Evolutionary conservation across 2,797 vertebrate genomes (phyloP), one percentile per base, ranked within the genome.

Genomic region (Brachymystax lenok): DNA sequence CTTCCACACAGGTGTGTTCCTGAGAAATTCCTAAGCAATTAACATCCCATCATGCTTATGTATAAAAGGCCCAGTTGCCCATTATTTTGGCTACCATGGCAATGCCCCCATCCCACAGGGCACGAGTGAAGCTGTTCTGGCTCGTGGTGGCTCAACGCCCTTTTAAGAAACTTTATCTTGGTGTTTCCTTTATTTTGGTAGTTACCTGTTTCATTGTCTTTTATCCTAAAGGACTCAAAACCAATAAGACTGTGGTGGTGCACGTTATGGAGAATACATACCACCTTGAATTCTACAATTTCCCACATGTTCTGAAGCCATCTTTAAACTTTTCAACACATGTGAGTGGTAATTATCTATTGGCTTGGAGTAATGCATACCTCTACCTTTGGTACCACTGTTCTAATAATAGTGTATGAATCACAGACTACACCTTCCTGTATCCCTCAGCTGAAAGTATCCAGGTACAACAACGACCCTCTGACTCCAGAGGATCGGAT

Each of bases 371-470:
- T 46, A 46, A 46, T 13, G 3, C 40, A 46, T 46, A 13, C 40
- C 10, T 46, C 40, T 46, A 46, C 40, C 10, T 46, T 46, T 59
- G 16, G 17, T 59, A 19, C 56, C 56, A 59, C 56, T 59, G 56
- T 19, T 59, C 5, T 59, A 21, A 71, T 59, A 4, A n/a, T 59
- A 14, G 1, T 59, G 5, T 59, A 59, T 19, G 4, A 59, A 46
- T 46, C 40, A 40, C 40, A 46, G 40, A 46, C 40, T 40, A 10
- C 40, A 12, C 40, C 40, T 46, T 46, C 40, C 40, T 46, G 40
- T 46, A 46, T 46, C 40, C 59, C 16, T 21, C 87, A 93, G 92
- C 83, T 92, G 1, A 85, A 59, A 69, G 86, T 93, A 82, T 86
- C 80, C 1, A 85, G 87, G 78, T 89, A 80, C 73, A 89, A 93